Percentiles rank a stretch among this genome's conserved stretches.
phyloP scores from a whole-genome alignment of 1,140 invertebrate species.

The Drosophila nikananu region DNA sequence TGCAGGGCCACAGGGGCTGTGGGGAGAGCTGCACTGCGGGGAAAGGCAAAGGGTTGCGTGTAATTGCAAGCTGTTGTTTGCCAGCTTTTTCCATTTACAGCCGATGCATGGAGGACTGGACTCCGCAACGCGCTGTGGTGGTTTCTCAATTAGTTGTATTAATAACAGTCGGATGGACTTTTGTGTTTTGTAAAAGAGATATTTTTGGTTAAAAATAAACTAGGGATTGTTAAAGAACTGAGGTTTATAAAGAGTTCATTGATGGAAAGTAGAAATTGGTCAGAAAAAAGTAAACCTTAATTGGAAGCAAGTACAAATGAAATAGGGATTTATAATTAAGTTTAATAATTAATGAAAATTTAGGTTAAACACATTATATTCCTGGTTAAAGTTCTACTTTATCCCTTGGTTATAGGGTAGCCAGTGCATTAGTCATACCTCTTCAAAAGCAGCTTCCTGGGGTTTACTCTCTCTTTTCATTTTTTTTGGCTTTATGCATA shows the following conservation, averaged over 20 bases:
- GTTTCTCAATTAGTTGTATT: constrained; percentile 47
- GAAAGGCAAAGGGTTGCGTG: constrained; percentile 16
- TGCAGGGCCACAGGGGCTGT: background rate
- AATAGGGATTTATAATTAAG: background rate
- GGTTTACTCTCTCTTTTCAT: constrained; percentile 14
- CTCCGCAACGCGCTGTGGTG: constrained; percentile 6
- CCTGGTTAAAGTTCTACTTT: background rate
- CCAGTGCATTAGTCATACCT: constrained; percentile 1
- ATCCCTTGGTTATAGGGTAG: constrained; percentile 9
- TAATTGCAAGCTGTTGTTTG: constrained; percentile 47
- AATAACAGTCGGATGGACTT: constrained; percentile 39
- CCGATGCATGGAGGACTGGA: constrained; percentile 17
- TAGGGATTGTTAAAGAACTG: constrained; percentile 3
- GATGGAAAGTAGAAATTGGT: background rate
- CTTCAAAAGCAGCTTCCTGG: constrained; percentile 20
- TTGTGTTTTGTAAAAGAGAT: constrained; percentile 13
- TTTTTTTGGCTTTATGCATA: constrained; percentile 51
- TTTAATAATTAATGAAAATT: background rate
- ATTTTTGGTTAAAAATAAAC: constrained; percentile 30
- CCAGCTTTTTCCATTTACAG: constrained; percentile 26
- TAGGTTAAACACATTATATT: background rate
- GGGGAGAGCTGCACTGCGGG: background rate
- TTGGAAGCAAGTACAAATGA: no score
- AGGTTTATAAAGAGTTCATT: no score
- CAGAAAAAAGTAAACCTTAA: background rate